Evolutionary conservation across 2,797 vertebrate species (phyloP), one percentile per base, ranked within the genome.

Genomic region (Huso huso): DNA sequence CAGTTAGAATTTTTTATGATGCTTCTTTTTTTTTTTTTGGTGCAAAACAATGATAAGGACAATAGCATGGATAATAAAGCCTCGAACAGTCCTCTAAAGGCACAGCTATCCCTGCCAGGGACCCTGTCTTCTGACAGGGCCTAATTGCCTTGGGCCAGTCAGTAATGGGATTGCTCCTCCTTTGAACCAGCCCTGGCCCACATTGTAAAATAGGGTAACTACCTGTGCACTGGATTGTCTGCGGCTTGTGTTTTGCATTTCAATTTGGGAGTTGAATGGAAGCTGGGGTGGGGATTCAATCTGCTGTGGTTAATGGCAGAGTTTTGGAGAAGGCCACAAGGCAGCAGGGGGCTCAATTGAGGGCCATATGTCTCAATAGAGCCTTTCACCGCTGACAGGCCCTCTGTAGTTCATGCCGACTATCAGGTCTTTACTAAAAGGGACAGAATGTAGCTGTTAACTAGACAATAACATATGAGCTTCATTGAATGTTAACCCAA

Each of bases 181-280:
- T 86, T 86, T 83, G 69, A 74, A 73, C 82, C 83, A 82, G 86
- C 78, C 78, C 80, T 82, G 70, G 52, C 78, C 83, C 83, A 79
- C 87, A 86, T 84, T 87, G 83, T 77, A 83, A 76, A 87, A 87
- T 86, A 81, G 79, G 86, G 83, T 83, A 80, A 68, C 78, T 82
- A 81, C 84, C 81, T 86, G 84, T 86, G 85, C 86, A 82, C 85
- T 83, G 81, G 80, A 84, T 78, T 79, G 81, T 75, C 74, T 51
- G 78, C 69, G 71, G 61, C 73, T 63, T 69, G 52, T 51, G 78
- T 72, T 78, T 76, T 81, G 78, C 87, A 83, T 76, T 80, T 87
- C 85, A 85, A 76, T 86, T 86, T 85, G 84, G 78, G 62, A 72
- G 69, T 70, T 72, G 79, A 80, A 78, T 83, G 74, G 74, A 51